Evolutionary conservation across 1,140 invertebrate species (phyloP), one percentile per base, ranked within the genome.

Genomic region (Anthonomus grandis): DNA sequence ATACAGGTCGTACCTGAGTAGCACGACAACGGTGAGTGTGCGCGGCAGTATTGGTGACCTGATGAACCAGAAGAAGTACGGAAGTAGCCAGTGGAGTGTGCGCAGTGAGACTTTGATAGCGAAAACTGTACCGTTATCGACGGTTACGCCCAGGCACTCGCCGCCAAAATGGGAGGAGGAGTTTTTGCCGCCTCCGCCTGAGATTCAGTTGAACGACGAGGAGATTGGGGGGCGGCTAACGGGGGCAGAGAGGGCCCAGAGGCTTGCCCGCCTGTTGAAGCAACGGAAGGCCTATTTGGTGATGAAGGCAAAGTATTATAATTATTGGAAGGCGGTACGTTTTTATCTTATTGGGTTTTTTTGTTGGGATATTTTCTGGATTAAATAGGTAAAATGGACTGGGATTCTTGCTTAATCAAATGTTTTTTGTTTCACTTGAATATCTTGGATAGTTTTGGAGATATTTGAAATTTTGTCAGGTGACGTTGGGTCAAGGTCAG

Each of bases 31-130:
- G 1, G 77, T 78, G 59, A 76, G 78, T 8, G 73, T 77, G n/a
- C 74, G 75, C 1, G 78, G 84, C 2, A 88, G 85, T 57, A 86
- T 89, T 31, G 86, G 86, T 4, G 86, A 89, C 70, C 70, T 89
- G 61, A 89, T 89, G 86, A 89, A 89, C 69, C 64, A 82, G 61
- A 84, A 84, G 66, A 83, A 81, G 63, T 88, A 85, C 63, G 84
- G 83, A 46, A 82, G 82, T 15, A 86, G 83, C 62, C 81, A 76
- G 59, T 85, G 81, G 78, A 84, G 82, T 62, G 78, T 86, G 1
- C 72, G 79, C 55, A 84, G 72, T 75, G 82, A 86, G 65, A 82
- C 81, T 23, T 70, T 86, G 50, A 81, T 89, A 12, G 84, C 86
- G 2, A 77, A 81, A 54, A 81, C 82, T 4, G 83, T 89, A 4